Evolutionary conservation across 2,888 invertebrate genomes (phyloP).

Genomic region (Drosophila falleni): DNA sequence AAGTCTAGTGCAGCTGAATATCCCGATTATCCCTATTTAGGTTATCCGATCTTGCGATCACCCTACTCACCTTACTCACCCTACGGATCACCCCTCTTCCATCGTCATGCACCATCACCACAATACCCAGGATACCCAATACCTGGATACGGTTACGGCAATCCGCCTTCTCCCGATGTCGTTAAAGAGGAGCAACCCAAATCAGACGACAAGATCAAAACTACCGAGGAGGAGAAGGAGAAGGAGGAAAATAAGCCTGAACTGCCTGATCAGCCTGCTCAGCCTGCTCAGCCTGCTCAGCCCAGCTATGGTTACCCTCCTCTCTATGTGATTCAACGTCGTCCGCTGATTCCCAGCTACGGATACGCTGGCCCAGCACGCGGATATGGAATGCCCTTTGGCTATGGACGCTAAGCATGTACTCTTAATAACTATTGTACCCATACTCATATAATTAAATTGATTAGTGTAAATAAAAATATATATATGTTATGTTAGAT

Average conservation of each 20-base stretch:
- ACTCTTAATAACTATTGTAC: neutral
- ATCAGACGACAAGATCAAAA: constrained; percentile 17
- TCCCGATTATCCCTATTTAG: constrained; percentile 14
- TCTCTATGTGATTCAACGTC: constrained; percentile 45
- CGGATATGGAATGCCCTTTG: constrained; percentile 50
- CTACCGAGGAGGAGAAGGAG: neutral
- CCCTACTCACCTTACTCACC: constrained; percentile 27
- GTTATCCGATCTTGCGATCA: constrained; percentile 25
- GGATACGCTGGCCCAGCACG: constrained; percentile 36
- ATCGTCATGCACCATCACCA: neutral
- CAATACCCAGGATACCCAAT: constrained; percentile 21
- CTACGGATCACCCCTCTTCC: constrained; percentile 30
- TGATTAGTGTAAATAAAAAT: constrained; percentile 33
- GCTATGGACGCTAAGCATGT: constrained; percentile 47
- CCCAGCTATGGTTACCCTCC: constrained; percentile 55
- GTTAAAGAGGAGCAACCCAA: constrained; percentile 8
- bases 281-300: constrained; percentile 1
- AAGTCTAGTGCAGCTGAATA: constrained; percentile 9
- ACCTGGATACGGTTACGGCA: constrained; percentile 19
- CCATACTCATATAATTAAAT: constrained; percentile 3
- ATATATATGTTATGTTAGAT: constrained; percentile 9
- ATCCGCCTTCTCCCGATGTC: neutral
- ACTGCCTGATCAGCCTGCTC: too few species aligned
- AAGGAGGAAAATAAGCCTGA: constrained; percentile 16
- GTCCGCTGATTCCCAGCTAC: constrained; percentile 32